These are phyloP conservation scores for Aphelenchoides besseyi DNA, from an alignment of 1,140 invertebrate genomes.

Conservation along the genomic window DNA sequence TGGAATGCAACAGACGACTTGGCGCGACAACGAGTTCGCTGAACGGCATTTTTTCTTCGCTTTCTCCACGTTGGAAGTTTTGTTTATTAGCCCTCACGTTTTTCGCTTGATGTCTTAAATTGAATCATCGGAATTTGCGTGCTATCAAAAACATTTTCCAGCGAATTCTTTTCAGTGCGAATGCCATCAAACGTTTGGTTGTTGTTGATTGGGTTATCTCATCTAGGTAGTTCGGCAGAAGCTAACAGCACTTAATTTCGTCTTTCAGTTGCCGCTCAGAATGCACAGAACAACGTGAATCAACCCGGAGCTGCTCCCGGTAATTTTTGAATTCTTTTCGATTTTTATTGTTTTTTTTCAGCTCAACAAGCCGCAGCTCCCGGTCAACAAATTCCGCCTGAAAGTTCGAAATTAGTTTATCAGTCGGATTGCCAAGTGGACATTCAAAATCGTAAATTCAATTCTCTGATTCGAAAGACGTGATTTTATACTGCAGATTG, in stretches of 20 bases:
- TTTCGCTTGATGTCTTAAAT: neutral
- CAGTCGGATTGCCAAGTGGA: neutral
- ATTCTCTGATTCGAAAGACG: no score
- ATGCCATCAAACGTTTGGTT: neutral
- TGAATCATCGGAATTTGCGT: neutral
- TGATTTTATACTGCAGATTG: no score
- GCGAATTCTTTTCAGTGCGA: neutral
- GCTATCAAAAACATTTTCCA: neutral
- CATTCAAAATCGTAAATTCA: no score
- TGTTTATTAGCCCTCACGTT: neutral
- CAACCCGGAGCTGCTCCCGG: neutral
- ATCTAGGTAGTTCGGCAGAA: neutral
- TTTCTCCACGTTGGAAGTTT: conserved; percentile 5
- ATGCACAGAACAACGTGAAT: conserved; percentile 2
- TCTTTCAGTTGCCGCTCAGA: conserved; percentile 2
- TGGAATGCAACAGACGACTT: neutral
- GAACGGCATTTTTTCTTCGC: neutral
- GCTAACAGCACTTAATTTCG: neutral
- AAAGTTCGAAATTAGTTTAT: conserved; percentile 5
- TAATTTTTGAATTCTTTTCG: neutral
- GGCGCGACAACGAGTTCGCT: neutral
- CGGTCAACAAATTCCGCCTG: neutral
- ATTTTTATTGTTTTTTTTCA: neutral
- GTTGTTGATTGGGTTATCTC: neutral
- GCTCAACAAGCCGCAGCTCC: neutral